These are phyloP conservation scores for Lottia scabra DNA, from an alignment of 2,888 invertebrate species.

Conservation along the genomic window DNA sequence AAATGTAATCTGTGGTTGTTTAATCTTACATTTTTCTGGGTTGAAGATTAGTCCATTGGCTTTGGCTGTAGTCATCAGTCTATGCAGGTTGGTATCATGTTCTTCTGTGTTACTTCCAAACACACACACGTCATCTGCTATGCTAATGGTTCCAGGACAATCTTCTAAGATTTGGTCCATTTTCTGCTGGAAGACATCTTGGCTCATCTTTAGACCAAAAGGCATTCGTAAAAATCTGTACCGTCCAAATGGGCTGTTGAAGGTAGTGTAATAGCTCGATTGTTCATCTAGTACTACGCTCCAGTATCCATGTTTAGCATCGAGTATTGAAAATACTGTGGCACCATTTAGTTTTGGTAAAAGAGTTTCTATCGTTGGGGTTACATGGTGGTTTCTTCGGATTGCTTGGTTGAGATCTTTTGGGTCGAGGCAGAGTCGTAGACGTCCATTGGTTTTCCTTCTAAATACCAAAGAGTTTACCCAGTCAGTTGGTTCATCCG, in stretches of 20 bases:
- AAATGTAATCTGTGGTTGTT: slow-evolving; percentile 21
- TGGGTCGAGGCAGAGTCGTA: slow-evolving; percentile 24
- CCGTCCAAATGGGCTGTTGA: slow-evolving; percentile 31
- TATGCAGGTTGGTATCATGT: slow-evolving; percentile 18
- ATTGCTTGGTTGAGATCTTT: slow-evolving; percentile 35
- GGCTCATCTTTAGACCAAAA: slow-evolving; percentile 23
- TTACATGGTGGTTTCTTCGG: slow-evolving; percentile 26
- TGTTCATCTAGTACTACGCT: slow-evolving; percentile 14
- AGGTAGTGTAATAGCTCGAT: slow-evolving; percentile 24
- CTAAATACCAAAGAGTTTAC: slow-evolving; percentile 9
- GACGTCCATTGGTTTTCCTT: slow-evolving; percentile 5
- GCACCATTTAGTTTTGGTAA: slow-evolving; percentile 10
- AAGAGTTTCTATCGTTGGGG: slow-evolving; percentile 22
- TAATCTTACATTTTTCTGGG: slow-evolving; percentile 20
- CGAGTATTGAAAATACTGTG: slow-evolving; percentile 19
- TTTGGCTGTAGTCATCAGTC: slow-evolving; percentile 9
- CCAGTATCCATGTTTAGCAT: slow-evolving; percentile 23
- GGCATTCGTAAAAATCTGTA: slow-evolving; percentile 22
- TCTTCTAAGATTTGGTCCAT: slow-evolving; percentile 26
- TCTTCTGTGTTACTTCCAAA: slow-evolving; percentile 10
- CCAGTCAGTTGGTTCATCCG: slow-evolving; percentile 24
- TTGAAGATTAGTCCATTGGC: slow-evolving; percentile 22
- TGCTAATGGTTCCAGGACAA: slow-evolving; percentile 14
- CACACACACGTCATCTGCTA: slow-evolving; percentile 20
- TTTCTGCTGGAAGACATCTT: slow-evolving; percentile 26